Base-by-base conservation (phyloP, 2,113 vertebrate species). In the Trichechus manatus region DNA sequence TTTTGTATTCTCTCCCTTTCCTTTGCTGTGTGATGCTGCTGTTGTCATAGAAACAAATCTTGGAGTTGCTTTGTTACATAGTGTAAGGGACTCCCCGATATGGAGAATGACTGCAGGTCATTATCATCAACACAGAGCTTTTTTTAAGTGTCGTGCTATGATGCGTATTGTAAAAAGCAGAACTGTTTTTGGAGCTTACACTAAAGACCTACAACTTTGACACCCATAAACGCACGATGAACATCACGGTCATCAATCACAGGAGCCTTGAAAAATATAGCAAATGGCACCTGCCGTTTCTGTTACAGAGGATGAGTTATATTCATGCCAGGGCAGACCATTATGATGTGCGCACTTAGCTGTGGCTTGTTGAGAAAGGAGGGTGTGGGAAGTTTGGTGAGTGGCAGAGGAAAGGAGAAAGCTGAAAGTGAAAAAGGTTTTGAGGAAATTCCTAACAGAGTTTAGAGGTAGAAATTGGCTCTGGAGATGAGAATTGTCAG, bases 41-140 rank as follows among this genome's bases (percentile, higher is more conserved):
- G 97, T 98, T 97, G 97, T 91, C 97, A 98, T 97, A 96, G 98
- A 97, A 98, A 98, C 98, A 74, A 96, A 93, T 96, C 97, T 92
- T 70, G 86, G 93, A 72, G 88, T 95, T 78, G 96, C 91, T 98
- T 97, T 97, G 92, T 97, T 97, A 92, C 29, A 81, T 72, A 87
- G 77, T 66, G 94, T 47, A 80, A 95, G 96, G 96, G 95, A 94
- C 92, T 97, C 96, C 96, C 84, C 94, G 93, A 97, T 74, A 96
- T 44, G 78, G 93, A 96, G 96, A 96, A 93, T 92, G 89, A 89
- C 88, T 64, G 70, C 63, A 80, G 84, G 80, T 68, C 83, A n/a
- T 93, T 87, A 53, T 44, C 92, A 53, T 87, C 93, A 22, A 29
- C 91, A 84, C 25, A 19, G 66, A 83, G 75, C 63, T 33, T 72